phyloP scores from a whole-genome alignment of 2,797 vertebrate genomes.

The Microctenopoma steveboyesi region DNA sequence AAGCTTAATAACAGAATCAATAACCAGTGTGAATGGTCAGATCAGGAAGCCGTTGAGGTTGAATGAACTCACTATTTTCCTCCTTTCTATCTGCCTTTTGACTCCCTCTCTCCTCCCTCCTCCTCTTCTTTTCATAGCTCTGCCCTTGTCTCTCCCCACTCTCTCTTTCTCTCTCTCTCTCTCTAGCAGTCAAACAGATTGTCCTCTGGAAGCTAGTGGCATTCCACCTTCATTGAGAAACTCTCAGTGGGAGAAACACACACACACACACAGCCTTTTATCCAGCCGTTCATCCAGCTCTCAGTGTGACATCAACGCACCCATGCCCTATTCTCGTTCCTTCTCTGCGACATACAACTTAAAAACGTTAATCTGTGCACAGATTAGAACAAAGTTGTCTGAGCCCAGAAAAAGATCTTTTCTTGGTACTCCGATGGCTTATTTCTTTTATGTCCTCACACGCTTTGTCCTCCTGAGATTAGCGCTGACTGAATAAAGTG shows the following conservation, averaged over 20 bases:
- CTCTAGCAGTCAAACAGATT: conserved; percentile 54
- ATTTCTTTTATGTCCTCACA: conserved; percentile 24
- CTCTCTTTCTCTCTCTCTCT: conserved; percentile 38
- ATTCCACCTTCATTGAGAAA: conserved; percentile 70
- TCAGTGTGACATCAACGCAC: conserved; percentile 44
- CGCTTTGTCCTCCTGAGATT: conserved; percentile 33
- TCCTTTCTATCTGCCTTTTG: conserved; percentile 37
- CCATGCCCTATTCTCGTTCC: conserved; percentile 20
- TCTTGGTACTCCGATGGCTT: conserved; percentile 21
- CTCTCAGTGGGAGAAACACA: conserved; percentile 62
- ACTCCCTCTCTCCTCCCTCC: conserved; percentile 7
- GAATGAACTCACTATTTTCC: conserved; percentile 45
- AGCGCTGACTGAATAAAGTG: conserved; percentile 38
- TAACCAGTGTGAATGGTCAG: conserved; percentile 35
- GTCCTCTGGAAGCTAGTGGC: conserved; percentile 63
- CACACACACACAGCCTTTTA: conserved; percentile 51
- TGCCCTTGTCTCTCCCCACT: conserved; percentile 29
- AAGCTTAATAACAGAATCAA: conserved; percentile 27
- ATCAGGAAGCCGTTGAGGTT: conserved; percentile 34
- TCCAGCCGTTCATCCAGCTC: conserved; percentile 58
- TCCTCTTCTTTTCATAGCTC: conserved; percentile 30
- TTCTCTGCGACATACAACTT: conserved; percentile 35
- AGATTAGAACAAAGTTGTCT: conserved; percentile 37
- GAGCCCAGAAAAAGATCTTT: conserved; percentile 9
- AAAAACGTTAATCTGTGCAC: conserved; percentile 34